A percentile compares a stretch with the other conserved stretches of the same genome.
Evolutionary conservation across 2,113 vertebrate species (phyloP).

Genomic region (Aspidoscelis tigris): DNA sequence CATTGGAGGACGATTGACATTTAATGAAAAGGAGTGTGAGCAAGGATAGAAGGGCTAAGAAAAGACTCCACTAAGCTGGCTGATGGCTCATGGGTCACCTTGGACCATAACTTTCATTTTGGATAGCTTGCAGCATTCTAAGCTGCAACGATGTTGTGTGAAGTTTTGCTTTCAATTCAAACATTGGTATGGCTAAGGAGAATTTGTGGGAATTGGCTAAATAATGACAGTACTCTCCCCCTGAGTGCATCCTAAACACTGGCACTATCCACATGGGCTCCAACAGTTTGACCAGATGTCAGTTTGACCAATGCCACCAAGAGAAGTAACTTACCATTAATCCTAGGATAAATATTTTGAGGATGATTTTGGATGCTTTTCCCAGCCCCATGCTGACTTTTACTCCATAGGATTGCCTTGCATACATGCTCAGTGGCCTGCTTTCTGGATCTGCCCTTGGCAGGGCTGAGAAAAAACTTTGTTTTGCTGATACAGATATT

Average conservation of each 20-base stretch:
- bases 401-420: too few relatives aligned
- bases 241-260: not conserved
- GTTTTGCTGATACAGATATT: too few relatives aligned
- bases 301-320: too few relatives aligned
- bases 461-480: too few relatives aligned
- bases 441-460: too few relatives aligned
- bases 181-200: not conserved
- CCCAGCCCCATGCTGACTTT: too few relatives aligned
- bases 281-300: too few relatives aligned
- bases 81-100: not conserved
- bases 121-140: not conserved
- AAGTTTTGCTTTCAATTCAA: not conserved
- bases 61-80: not conserved
- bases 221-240: not conserved
- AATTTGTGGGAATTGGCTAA: not conserved
- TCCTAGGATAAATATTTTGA: too few relatives aligned
- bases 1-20: not conserved
- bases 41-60: not conserved
- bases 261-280: too few relatives aligned
- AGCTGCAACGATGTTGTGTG: not conserved
- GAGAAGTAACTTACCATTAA: too few relatives aligned
- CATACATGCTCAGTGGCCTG: too few relatives aligned
- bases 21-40: not conserved
- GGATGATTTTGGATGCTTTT: too few relatives aligned
- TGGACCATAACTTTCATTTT: not conserved